Base-by-base conservation (phyloP, 1,140 invertebrate species). In the Anadara kagoshimensis region DNA sequence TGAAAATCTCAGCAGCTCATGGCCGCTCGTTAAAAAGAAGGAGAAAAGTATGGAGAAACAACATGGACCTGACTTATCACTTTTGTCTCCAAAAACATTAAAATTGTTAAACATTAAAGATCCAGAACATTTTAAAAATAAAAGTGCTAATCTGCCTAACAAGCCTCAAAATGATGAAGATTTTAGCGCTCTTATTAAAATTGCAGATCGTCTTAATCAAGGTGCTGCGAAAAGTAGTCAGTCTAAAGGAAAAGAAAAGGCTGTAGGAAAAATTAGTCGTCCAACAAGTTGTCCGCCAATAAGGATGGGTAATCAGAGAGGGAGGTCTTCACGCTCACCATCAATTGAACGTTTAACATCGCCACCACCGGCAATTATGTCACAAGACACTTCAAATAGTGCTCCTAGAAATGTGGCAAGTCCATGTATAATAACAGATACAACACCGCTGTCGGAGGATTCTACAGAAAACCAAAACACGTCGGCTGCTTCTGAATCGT, bases 191-290 rank as follows among this genome's bases (percentile, higher is more conserved):
- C 69, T 88, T 51, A 62, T 79, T 0, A 74, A 83, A 45, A 83
- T 88, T 58, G 86, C 82, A 3, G 75, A 84, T 26, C 64, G 87
- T 54, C 71, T 88, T 26, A 88, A 88, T 73, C 67, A 72, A 47
- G 87, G 86, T 36, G 87, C 87, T 5, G 80, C 81, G 10, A 76
- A 77, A 49, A 81, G 73, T 57, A 67, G 57, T 36, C 45, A 62
- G 5, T 20, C 26, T 29, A 73, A 73, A 22, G 59, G 59, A 49
- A 67, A 63, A 12, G 76, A 74, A 16, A 62, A 43, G 20, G 24
- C 56, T 10, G 4, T 24, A 36, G 18, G 8, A 29, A 45, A 45
- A 12, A 49, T 26, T 36, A 64, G 14, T n/a, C 45, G 62, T 20
- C 62, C 62, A 29, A 36, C 62, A 24, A 64, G 62, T 64, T 41